phyloP scores from a whole-genome alignment of 2,113 vertebrate genomes.

The Lutjanus erythropterus region DNA sequence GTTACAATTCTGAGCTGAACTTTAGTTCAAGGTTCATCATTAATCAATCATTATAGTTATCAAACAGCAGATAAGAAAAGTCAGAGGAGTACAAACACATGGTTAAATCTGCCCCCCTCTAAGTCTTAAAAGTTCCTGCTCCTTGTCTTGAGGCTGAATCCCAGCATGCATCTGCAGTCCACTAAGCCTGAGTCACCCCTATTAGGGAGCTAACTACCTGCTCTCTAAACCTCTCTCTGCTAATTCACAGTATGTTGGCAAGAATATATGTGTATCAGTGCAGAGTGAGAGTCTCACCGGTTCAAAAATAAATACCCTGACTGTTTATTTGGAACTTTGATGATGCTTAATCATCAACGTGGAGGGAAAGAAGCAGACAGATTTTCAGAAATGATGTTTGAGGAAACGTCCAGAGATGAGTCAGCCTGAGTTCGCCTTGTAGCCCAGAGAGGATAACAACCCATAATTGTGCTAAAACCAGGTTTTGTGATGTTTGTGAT shows the following conservation, averaged over 20 bases:
- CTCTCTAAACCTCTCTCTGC: background rate
- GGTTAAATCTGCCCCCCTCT: background rate
- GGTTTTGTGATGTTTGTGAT: background rate
- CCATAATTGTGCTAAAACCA: background rate
- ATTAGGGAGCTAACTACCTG: constrained; percentile 15
- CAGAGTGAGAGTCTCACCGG: background rate
- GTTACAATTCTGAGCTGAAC: background rate
- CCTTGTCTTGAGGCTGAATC: background rate
- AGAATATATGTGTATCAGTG: background rate
- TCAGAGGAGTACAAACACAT: background rate
- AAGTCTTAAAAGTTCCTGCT: constrained; percentile 11
- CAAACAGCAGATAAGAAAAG: background rate
- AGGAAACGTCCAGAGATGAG: background rate
- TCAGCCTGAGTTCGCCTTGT: background rate
- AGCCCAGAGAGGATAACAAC: background rate
- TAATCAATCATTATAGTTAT: background rate
- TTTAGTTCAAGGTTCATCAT: constrained; percentile 2
- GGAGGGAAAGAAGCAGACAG: background rate
- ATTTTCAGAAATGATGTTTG: background rate
- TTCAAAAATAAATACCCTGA: constrained; percentile 1
- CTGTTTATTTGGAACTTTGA: background rate
- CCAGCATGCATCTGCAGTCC: constrained; percentile 21
- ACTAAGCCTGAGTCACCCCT: constrained; percentile 19
- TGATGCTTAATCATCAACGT: background rate
- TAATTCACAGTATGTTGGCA: constrained; percentile 14